Evolutionary conservation across 2,797 vertebrate species (phyloP).

Genomic region (Arnoldichthys spilopterus): DNA sequence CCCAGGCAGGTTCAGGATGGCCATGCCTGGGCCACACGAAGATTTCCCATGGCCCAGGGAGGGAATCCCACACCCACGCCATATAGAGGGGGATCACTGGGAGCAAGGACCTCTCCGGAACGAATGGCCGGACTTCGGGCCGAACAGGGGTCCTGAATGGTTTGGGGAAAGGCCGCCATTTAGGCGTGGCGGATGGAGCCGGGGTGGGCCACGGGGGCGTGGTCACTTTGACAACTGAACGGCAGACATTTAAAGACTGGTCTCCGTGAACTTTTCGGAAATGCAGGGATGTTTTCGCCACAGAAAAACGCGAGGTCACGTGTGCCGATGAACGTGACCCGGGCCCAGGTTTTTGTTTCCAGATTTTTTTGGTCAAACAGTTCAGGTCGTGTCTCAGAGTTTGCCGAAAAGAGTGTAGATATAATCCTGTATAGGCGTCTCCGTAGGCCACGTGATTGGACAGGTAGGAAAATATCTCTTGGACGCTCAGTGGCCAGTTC

Average conservation of each 20-base stretch:
- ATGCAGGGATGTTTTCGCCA: neutral
- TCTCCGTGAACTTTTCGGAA: neutral
- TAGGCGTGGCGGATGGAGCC: slow-evolving; percentile 58
- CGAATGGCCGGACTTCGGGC: slow-evolving; percentile 63
- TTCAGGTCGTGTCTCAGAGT: neutral
- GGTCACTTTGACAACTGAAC: slow-evolving; percentile 37
- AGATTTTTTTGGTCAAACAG: neutral
- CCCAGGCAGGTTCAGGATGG: slow-evolving; percentile 69
- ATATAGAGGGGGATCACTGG: slow-evolving; percentile 58
- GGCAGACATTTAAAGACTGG: neutral
- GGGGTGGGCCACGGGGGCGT: slow-evolving; percentile 24
- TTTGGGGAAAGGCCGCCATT: slow-evolving; percentile 59
- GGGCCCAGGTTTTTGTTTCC: neutral
- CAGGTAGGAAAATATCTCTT: no score
- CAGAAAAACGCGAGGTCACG: neutral
- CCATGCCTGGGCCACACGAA: slow-evolving; percentile 52
- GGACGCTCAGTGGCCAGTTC: no score
- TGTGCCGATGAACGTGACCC: neutral
- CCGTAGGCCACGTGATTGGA: no score
- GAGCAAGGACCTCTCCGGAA: slow-evolving; percentile 61
- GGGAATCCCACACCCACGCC: slow-evolving; percentile 63
- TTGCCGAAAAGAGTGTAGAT: no score
- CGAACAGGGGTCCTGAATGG: slow-evolving; percentile 27
- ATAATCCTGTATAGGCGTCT: no score
- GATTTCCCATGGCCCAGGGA: slow-evolving; percentile 66